These are phyloP conservation scores for Halocynthia aurantium DNA, from an alignment of 23 tunicate genomes.

Conservation along the genomic window DNA sequence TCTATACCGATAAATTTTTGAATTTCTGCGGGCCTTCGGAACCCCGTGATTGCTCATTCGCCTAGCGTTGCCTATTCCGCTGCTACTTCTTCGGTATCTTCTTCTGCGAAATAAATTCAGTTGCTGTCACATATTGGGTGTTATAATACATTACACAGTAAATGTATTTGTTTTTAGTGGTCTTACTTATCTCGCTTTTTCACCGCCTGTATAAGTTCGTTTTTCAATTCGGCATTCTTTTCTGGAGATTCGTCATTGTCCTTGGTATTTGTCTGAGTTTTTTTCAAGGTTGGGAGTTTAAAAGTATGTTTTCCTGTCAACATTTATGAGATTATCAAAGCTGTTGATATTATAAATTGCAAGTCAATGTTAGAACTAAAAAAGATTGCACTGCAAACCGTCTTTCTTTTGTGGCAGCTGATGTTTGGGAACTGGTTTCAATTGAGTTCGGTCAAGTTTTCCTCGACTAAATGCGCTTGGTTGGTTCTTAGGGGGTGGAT, in stretches of 20 bases:
- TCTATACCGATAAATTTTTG: conserved; percentile 32
- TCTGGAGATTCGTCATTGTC: too few species aligned
- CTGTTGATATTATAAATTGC: too few species aligned
- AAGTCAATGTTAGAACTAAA: too few species aligned
- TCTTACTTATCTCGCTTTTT: conserved; percentile 50
- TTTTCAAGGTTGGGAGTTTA: conserved; percentile 58
- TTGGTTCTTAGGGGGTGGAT: not conserved
- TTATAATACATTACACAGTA: not conserved
- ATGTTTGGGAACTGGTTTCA: conserved; percentile 7
- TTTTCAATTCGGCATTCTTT: conserved; percentile 48
- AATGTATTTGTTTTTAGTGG: not conserved
- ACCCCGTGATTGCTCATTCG: conserved; percentile 48
- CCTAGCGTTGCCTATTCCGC: conserved; percentile 35
- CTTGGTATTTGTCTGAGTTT: not conserved
- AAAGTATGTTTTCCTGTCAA: conserved; percentile 31
- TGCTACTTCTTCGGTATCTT: conserved; percentile 56
- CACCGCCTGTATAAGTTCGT: conserved; percentile 79
- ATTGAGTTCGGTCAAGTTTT: conserved; percentile 19
- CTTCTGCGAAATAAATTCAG: conserved; percentile 47
- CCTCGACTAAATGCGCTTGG: conserved; percentile 19
- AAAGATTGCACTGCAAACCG: not conserved
- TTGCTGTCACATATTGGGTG: too few species aligned
- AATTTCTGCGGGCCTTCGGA: conserved; percentile 24
- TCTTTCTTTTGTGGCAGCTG: conserved; percentile 10
- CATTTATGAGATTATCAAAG: not conserved